A percentile compares a stretch with the other conserved stretches of the same genome.
phyloP scores from a whole-genome alignment of 2,797 vertebrate genomes.

The Falco biarmicus region DNA sequence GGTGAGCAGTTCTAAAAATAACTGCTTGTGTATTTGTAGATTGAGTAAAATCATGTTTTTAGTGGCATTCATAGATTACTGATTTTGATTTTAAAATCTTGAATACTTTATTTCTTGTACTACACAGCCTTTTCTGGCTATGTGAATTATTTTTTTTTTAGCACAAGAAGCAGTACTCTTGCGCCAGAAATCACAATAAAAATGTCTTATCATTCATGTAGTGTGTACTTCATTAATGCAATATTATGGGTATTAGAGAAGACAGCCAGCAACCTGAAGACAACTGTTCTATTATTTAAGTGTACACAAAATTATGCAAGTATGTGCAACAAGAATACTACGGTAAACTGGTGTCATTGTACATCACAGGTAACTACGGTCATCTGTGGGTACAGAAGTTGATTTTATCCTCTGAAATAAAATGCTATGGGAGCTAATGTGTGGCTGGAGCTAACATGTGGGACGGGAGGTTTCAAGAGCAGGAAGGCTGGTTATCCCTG shows the following conservation, averaged over 20 bases:
- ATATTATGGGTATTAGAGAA: neutral
- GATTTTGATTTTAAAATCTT: neutral
- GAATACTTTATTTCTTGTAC: neutral
- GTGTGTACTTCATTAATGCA: neutral
- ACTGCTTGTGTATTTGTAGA: neutral
- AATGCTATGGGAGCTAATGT: neutral
- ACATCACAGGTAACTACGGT: neutral
- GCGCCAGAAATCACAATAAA: neutral
- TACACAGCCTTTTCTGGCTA: neutral
- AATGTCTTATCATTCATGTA: neutral
- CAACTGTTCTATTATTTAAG: neutral
- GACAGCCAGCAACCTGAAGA: neutral
- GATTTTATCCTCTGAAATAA: neutral
- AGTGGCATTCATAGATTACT: neutral
- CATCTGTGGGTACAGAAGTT: neutral
- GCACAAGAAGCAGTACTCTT: neutral
- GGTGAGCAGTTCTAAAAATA: neutral
- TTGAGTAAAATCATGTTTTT: neutral
- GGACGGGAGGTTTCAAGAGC: neutral
- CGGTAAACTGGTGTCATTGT: neutral
- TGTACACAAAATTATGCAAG: neutral
- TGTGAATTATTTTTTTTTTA: neutral
- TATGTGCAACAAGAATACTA: neutral
- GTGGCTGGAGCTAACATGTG: neutral
- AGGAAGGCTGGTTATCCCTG: conserved; percentile 20